phyloP scores from a whole-genome alignment of 2,113 vertebrate genomes.

The Solea senegalensis region DNA sequence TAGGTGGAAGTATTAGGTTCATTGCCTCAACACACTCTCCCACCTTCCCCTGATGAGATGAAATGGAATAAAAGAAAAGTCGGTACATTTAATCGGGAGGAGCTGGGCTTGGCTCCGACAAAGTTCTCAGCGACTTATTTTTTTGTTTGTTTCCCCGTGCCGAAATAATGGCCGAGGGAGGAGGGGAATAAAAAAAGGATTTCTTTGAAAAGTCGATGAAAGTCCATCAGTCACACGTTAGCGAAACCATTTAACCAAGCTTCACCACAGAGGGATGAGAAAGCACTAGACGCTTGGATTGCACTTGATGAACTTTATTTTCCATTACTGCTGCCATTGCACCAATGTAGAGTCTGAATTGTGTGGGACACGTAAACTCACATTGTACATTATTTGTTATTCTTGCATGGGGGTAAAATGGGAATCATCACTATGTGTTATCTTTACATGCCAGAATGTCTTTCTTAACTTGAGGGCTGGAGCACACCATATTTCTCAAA shows the following conservation, averaged over 20 bases:
- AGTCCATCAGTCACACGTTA: constrained; percentile 62
- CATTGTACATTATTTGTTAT: no score
- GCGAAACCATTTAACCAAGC: constrained; percentile 51
- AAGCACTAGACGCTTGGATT: constrained; percentile 49
- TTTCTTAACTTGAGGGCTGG: no score
- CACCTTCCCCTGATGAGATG: constrained; percentile 53
- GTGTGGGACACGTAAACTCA: background rate
- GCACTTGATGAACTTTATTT: constrained; percentile 58
- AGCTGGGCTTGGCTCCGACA: constrained; percentile 34
- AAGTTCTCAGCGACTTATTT: constrained; percentile 53
- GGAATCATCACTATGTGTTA: no score
- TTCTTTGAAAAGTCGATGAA: constrained; percentile 57
- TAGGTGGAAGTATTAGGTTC: constrained; percentile 70
- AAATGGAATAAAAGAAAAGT: constrained; percentile 67
- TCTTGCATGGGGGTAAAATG: no score
- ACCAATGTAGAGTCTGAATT: constrained; percentile 39
- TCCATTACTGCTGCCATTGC: constrained; percentile 42
- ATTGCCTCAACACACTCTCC: constrained; percentile 59
- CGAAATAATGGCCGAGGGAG: constrained; percentile 33
- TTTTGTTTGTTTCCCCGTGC: constrained; percentile 55
- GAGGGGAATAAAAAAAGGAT: constrained; percentile 34
- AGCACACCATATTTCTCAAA: no score
- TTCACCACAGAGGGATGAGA: constrained; percentile 56
- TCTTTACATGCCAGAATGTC: no score
- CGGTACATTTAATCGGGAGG: constrained; percentile 73